Conservation (phyloP, 1,140 invertebrate species). For the Drosophila orosa region DNA sequence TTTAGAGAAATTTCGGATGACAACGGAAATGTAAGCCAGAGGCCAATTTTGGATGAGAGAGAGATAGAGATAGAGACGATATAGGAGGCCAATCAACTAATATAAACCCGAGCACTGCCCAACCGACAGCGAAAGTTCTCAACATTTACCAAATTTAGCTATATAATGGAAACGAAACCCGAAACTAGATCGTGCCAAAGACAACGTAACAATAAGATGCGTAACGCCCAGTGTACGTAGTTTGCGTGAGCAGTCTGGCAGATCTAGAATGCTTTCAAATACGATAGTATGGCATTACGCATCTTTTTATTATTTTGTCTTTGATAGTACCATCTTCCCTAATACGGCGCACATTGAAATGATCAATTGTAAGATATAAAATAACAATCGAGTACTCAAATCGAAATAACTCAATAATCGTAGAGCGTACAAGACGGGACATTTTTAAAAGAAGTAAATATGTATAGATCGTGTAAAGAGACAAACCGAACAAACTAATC, state of each 20-base stretch:
- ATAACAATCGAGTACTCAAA: slow-evolving; percentile 42
- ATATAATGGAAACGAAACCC: slow-evolving; percentile 25
- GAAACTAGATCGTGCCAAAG: slow-evolving; percentile 28
- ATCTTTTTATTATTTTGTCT: slow-evolving; percentile 1
- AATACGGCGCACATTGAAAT: slow-evolving; percentile 35
- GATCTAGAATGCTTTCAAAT: neutral
- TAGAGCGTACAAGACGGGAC: slow-evolving; percentile 7
- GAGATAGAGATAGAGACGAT: neutral
- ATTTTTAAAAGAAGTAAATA: slow-evolving; percentile 58
- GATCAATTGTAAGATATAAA: slow-evolving; percentile 55
- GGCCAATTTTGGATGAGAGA: slow-evolving; percentile 26
- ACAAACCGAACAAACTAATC: slow-evolving; percentile 68
- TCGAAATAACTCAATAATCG: slow-evolving; percentile 46
- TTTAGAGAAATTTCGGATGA: slow-evolving; percentile 30
- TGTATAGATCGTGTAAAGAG: slow-evolving; percentile 73
- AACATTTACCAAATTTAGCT: slow-evolving; percentile 35
- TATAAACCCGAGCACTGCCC: slow-evolving; percentile 47
- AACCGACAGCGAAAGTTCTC: slow-evolving; percentile 53
- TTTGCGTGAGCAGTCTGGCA: neutral
- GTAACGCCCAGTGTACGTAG: neutral
- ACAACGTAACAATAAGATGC: neutral
- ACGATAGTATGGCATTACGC: neutral
- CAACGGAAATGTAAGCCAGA: slow-evolving; percentile 31
- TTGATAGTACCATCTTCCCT: neutral
- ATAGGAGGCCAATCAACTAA: slow-evolving; percentile 44